phyloP scores from a whole-genome alignment of 2,113 vertebrate genomes.

The Zosterops lateralis region DNA sequence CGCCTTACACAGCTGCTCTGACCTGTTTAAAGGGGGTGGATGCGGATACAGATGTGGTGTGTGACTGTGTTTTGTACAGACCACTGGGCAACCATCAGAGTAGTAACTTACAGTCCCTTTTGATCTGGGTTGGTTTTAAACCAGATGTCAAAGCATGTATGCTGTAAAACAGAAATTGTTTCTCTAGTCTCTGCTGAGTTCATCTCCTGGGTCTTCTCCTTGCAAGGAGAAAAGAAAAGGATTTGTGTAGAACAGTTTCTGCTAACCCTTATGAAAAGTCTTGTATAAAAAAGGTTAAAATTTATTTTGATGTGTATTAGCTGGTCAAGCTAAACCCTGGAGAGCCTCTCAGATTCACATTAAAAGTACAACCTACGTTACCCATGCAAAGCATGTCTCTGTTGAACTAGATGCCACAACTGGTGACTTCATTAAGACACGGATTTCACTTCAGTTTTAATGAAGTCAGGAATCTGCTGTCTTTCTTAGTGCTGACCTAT shows the following conservation, averaged over 20 bases:
- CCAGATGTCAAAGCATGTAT: constrained; percentile 38
- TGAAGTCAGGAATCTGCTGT: neutral
- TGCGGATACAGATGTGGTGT: constrained; percentile 8
- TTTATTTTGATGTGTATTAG: constrained; percentile 28
- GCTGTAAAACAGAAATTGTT: constrained; percentile 37
- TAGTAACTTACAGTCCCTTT: constrained; percentile 22
- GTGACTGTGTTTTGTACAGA: constrained; percentile 3
- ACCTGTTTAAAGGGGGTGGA: constrained; percentile 38
- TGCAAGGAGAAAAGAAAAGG: constrained; percentile 21
- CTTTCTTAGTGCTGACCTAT: neutral
- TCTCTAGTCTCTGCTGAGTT: constrained; percentile 39
- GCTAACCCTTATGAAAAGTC: constrained; percentile 20
- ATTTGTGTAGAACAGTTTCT: constrained; percentile 38
- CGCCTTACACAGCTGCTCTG: constrained; percentile 45
- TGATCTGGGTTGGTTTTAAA: constrained; percentile 45
- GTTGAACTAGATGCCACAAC: neutral
- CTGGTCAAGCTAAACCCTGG: constrained; percentile 11
- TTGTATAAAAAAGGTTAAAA: constrained; percentile 21
- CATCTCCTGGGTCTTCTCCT: constrained; percentile 41
- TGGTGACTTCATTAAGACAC: neutral
- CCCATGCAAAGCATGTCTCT: neutral
- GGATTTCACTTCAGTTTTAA: neutral
- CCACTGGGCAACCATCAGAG: constrained; percentile 6
- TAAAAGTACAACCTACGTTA: neutral
- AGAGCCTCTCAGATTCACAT: neutral